These are phyloP conservation scores for Leptobrachium leishanense DNA, from an alignment of 2,113 vertebrate genomes.

Conservation along the genomic window DNA sequence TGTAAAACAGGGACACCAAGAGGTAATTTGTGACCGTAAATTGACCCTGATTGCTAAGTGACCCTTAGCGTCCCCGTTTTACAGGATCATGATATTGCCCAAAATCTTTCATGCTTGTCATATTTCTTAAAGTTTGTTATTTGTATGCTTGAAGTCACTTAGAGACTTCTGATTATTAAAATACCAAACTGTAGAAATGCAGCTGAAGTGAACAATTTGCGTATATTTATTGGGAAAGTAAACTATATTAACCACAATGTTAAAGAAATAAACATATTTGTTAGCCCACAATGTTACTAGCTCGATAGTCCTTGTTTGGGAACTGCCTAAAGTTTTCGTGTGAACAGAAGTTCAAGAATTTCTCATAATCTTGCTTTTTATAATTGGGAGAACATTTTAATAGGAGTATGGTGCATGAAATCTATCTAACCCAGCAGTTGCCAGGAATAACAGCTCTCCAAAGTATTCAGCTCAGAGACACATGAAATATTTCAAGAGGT, in stretches of 20 bases:
- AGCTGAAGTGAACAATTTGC: neutral
- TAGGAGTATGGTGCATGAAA: slow-evolving; percentile 52
- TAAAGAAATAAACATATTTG: slow-evolving; percentile 9
- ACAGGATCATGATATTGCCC: too few species aligned
- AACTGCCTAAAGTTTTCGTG: slow-evolving; percentile 56
- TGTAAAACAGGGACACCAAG: too few species aligned
- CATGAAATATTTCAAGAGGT: slow-evolving; percentile 10
- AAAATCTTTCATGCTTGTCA: too few species aligned
- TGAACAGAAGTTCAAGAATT: slow-evolving; percentile 57
- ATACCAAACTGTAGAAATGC: neutral
- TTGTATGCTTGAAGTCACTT: neutral
- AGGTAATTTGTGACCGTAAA: too few species aligned
- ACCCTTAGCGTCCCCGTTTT: too few species aligned
- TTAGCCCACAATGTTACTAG: neutral
- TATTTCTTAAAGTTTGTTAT: neutral
- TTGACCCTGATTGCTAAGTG: too few species aligned
- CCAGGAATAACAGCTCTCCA: slow-evolving; percentile 33
- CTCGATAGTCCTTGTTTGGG: slow-evolving; percentile 21
- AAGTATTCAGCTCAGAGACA: slow-evolving; percentile 8
- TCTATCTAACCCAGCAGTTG: slow-evolving; percentile 21
- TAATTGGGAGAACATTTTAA: slow-evolving; percentile 49
- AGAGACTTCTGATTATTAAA: slow-evolving; percentile 2
- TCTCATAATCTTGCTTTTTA: slow-evolving; percentile 57
- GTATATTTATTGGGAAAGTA: slow-evolving; percentile 17
- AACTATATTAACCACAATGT: slow-evolving; percentile 5